Evolutionary conservation across 2,888 invertebrate species (phyloP), one percentile per base, ranked within the genome.

Genomic region (Antitype chi): DNA sequence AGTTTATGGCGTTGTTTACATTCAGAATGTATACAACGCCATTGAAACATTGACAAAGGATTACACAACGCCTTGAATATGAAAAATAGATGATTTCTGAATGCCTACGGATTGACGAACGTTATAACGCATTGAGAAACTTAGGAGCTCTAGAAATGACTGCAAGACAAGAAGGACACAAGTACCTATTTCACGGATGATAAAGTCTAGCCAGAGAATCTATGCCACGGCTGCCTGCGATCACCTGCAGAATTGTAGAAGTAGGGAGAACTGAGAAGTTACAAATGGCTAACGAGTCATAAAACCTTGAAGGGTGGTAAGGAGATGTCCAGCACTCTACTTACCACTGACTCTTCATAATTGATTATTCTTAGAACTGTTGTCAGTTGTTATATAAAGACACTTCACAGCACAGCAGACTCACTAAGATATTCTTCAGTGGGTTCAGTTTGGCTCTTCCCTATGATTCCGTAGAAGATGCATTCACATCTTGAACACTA

Each of bases 341-440:
- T 78, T 78, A 77, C 80, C 73, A 59, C 13, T n/a, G 17, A 4
- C 5, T 47, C 17, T 32, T 57, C 23, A 57, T 59, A 13, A 71
- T 63, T 72, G 49, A 28, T 55, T 52, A 20, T 28, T 28, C 6
- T 69, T 60, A 32, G 15, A 64, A 57, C 38, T 72, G 9, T 23
- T 32, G n/a, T 25, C 17, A 25, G 25, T 55, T 47, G 20, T 64
- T 64, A 59, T 55, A 38, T 57, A 57, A 52, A 59, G 1, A n/a
- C 57, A 43, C 25, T 43, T 15, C 28, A 66, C 43, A 57, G n/a
- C 13, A 11, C 20, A 57, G 2, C 23, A 38, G 5, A 28, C 20
- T 28, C 13, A 60, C 13, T 52, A 52, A n/a, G 11, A 60, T 43
- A 70, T 28, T 55, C n/a, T 53, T 20, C 32, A 55, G 5, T 63